Conservation (phyloP, 2,888 invertebrate genomes). For the Tillus elongatus region DNA sequence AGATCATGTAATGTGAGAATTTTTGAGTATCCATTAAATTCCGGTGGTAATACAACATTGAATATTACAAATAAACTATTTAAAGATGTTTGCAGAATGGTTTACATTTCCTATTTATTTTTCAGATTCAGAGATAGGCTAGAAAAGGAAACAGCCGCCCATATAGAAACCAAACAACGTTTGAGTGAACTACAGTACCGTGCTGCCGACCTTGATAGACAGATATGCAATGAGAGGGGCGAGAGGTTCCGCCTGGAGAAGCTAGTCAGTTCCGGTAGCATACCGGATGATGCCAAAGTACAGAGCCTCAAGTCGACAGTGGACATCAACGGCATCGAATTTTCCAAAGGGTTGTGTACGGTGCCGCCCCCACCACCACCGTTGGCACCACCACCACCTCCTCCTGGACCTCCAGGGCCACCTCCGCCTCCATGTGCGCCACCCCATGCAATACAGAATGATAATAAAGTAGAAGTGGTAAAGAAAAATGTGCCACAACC, state of each 20-base stretch:
- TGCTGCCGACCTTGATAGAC: conserved; percentile 44
- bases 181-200: conserved; percentile 53
- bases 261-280: conserved; percentile 79
- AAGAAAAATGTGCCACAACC: conserved; percentile 90
- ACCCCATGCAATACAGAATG: conserved; percentile 50
- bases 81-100: no score
- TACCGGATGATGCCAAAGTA: conserved; percentile 89
- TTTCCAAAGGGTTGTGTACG: conserved; percentile 13
- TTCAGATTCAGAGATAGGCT: conserved; percentile 80
- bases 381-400: conserved; percentile 46
- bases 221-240: conserved; percentile 65
- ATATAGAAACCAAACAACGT: conserved; percentile 76
- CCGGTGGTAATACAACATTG: no score
- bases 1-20: no score
- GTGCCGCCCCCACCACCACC: conserved; percentile 37
- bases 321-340: conserved; percentile 18
- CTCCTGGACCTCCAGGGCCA: conserved; percentile 48
- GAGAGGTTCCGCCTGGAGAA: conserved; percentile 77
- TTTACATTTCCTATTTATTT: no score
- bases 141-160: conserved; percentile 80
- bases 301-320: conserved; percentile 40
- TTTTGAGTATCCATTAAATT: no score
- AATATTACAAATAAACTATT: no score
- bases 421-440: conserved; percentile 55
- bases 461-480: conserved; percentile 48